phyloP scores from a whole-genome alignment of 2,797 vertebrate genomes.

The Margarornis squamiger region DNA sequence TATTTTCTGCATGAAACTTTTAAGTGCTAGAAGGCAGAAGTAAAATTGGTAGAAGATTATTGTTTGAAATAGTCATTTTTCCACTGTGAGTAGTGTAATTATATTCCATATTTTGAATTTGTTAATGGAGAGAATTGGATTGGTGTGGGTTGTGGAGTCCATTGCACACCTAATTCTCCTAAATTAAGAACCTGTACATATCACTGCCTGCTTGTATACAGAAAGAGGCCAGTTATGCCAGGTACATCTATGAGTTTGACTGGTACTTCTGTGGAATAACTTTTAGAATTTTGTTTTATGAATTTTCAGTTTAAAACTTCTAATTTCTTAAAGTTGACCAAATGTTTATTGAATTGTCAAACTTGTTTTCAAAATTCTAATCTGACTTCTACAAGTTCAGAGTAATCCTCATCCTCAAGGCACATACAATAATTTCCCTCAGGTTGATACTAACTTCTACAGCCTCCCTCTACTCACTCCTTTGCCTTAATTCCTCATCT shows the following conservation, averaged over 20 bases:
- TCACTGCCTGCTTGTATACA: background rate
- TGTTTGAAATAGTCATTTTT: slow-evolving; percentile 34
- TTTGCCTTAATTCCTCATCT: background rate
- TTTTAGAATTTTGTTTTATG: background rate
- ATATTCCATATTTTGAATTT: background rate
- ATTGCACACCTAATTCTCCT: background rate
- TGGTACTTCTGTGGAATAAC: background rate
- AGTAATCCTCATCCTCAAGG: background rate
- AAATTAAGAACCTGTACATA: background rate
- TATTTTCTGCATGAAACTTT: background rate
- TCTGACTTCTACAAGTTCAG: background rate
- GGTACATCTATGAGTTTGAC: background rate
- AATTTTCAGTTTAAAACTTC: background rate
- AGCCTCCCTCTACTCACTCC: background rate
- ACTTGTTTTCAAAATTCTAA: background rate
- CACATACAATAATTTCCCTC: rapidly evolving
- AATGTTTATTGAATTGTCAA: background rate
- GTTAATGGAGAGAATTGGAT: background rate
- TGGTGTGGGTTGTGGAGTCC: background rate
- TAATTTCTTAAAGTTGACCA: background rate
- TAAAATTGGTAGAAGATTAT: background rate
- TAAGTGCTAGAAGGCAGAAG: background rate
- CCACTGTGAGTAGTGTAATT: background rate
- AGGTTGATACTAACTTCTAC: background rate
- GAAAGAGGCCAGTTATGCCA: background rate